Percentiles rank a stretch among this genome's conserved stretches.
Conservation (phyloP, 2,113 vertebrate species). For the Octodon degus region DNA sequence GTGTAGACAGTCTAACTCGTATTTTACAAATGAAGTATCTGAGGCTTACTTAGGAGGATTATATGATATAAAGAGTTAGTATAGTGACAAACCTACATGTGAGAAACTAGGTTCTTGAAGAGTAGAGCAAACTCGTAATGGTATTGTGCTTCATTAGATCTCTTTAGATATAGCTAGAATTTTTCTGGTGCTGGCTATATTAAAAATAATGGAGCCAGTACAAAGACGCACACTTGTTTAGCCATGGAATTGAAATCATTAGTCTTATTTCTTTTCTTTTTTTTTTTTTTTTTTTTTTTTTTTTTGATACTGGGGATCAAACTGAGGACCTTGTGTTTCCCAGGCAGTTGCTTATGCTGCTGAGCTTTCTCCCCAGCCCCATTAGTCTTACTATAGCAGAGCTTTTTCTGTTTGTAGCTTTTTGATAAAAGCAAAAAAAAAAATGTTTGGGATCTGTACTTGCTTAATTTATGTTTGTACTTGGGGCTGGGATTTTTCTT, state of each 20-base stretch:
- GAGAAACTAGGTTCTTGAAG: not conserved
- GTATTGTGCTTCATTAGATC: slow-evolving; percentile 29
- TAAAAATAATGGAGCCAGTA: slow-evolving; percentile 15
- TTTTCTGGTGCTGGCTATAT: slow-evolving; percentile 36
- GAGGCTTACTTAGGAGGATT: not conserved
- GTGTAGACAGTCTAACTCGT: not conserved
- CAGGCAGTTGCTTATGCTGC: too few species aligned
- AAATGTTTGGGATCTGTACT: not conserved
- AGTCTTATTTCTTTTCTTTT: not conserved
- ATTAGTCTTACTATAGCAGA: slow-evolving; percentile 2
- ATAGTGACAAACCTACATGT: slow-evolving; percentile 30
- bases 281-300: too few species aligned
- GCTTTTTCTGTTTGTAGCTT: slow-evolving; percentile 48
- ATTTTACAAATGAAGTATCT: slow-evolving; percentile 24
- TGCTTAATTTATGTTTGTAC: slow-evolving; percentile 34
- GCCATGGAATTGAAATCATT: slow-evolving; percentile 44
- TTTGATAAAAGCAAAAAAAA: slow-evolving; percentile 63
- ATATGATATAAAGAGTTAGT: not conserved
- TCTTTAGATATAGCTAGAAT: not conserved
- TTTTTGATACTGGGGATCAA: too few species aligned
- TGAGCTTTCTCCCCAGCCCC: too few species aligned
- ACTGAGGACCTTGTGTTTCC: too few species aligned
- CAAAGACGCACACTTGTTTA: not conserved
- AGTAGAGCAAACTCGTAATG: slow-evolving; percentile 4
- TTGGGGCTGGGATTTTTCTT: slow-evolving; percentile 40